Conservation (phyloP, 2,797 vertebrate species). For the Phaenicophaeus curvirostris region DNA sequence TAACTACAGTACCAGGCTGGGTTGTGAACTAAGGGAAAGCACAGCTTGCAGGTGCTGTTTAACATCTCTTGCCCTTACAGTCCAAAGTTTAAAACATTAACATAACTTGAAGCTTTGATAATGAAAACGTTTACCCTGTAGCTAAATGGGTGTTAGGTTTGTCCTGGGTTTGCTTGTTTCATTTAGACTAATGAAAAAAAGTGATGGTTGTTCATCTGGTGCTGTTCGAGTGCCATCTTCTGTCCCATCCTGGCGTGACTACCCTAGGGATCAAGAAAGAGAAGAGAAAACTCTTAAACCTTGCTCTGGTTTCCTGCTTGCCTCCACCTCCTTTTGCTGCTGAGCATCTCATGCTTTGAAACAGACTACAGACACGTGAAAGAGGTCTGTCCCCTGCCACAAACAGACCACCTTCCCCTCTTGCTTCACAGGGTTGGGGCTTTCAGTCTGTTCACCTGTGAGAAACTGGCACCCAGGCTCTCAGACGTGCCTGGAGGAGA, state of each 20-base stretch:
- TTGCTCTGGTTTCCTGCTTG: neutral
- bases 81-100: neutral
- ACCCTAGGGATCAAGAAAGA: neutral
- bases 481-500: neutral
- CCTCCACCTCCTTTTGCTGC: neutral
- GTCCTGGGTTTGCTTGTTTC: neutral
- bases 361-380: neutral
- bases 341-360: neutral
- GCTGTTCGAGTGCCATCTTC: slow-evolving; percentile 7
- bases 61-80: neutral
- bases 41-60: neutral
- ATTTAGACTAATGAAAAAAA: no score
- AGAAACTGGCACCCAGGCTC: neutral
- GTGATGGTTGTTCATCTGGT: neutral
- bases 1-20: neutral
- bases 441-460: neutral
- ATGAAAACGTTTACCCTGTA: neutral
- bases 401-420: neutral
- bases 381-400: neutral
- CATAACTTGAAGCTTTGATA: neutral
- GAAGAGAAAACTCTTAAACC: neutral
- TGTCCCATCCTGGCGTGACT: neutral
- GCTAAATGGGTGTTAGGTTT: neutral
- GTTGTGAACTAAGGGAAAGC: neutral
- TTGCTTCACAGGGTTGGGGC: neutral